Percentiles rank a stretch among this genome's conserved stretches.
phyloP scores from a whole-genome alignment of 1,140 invertebrate species.

The Eupristina koningsbergeri region DNA sequence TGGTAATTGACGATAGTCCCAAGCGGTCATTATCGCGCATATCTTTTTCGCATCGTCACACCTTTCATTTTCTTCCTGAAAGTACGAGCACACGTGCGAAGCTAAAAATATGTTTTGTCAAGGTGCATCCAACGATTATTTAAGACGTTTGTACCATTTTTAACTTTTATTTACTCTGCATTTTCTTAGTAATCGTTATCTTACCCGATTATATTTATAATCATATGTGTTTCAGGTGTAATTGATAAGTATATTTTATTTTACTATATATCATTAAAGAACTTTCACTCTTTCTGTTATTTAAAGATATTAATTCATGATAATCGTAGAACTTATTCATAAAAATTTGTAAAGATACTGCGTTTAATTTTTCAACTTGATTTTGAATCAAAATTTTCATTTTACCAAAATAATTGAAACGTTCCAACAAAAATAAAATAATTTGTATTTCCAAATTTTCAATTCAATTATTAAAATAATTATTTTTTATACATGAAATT shows the following conservation, averaged over 20 bases:
- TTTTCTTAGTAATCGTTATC: neutral
- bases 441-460: no score
- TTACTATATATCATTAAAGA: neutral
- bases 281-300: neutral
- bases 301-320: neutral
- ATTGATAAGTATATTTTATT: neutral
- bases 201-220: neutral
- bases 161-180: neutral
- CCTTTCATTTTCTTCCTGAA: neutral
- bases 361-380: neutral
- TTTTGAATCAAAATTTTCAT: no score
- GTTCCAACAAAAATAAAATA: no score
- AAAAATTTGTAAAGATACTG: neutral
- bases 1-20: neutral
- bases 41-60: neutral
- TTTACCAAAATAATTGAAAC: no score
- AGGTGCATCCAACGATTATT: neutral
- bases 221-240: neutral
- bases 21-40: conserved; percentile 5
- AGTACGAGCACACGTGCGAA: neutral
- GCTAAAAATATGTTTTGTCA: conserved; percentile 2
- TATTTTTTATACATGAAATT: no score
- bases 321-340: neutral
- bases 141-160: neutral
- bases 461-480: no score